Conservation (phyloP, 2,113 vertebrate species). For the Mellivora capensis region DNA sequence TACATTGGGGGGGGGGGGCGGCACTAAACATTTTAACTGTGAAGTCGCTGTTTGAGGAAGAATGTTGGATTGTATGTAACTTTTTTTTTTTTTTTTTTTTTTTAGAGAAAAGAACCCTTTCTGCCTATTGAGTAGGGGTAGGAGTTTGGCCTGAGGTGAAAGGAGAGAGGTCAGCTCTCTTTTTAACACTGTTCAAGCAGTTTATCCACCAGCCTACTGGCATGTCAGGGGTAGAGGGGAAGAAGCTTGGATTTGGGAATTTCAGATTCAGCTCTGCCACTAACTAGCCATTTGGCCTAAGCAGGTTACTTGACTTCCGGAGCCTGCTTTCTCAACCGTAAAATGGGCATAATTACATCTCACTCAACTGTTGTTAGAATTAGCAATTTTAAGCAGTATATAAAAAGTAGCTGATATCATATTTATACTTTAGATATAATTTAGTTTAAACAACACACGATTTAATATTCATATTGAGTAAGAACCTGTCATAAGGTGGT, state of each 20-base stretch:
- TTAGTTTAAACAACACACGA: neutral
- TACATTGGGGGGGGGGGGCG: neutral
- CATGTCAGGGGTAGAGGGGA: neutral
- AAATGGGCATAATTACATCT: neutral
- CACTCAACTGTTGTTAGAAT: neutral
- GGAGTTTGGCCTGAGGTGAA: neutral
- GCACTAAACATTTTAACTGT: neutral
- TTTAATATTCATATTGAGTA: constrained; percentile 6
- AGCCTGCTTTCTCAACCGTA: neutral
- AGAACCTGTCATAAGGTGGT: neutral
- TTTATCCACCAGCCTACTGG: neutral
- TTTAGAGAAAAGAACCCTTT: neutral
- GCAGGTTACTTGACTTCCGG: neutral
- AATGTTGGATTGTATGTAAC: neutral
- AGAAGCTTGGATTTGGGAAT: neutral
- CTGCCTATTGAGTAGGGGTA: neutral
- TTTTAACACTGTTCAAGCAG: neutral
- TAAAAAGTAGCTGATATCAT: neutral
- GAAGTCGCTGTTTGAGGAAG: neutral
- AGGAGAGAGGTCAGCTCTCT: neutral
- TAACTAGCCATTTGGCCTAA: neutral
- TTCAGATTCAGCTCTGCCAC: neutral
- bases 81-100: neutral
- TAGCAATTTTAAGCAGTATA: neutral
- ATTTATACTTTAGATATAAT: neutral